Conservation (phyloP, 2,888 invertebrate species). For the Agrochola lota region DNA sequence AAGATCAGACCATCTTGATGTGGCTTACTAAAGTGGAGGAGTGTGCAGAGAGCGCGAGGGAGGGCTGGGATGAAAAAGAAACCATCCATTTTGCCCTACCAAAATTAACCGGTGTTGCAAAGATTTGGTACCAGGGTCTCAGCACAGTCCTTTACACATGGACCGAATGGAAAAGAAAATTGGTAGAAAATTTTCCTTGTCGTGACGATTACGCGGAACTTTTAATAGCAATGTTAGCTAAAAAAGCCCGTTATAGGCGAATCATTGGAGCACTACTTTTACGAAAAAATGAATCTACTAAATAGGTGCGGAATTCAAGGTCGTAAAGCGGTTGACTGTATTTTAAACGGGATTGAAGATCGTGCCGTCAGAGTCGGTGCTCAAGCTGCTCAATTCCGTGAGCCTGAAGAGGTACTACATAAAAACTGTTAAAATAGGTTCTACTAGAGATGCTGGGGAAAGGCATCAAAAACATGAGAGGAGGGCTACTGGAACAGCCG, state of each 20-base stretch:
- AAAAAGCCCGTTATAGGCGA: constrained; percentile 1
- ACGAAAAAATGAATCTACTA: background rate
- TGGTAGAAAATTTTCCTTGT: background rate
- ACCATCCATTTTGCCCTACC: background rate
- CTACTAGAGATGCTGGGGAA: no score
- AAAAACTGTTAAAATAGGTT: no score
- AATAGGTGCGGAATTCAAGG: constrained; percentile 1
- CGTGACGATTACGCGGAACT: constrained; percentile 3
- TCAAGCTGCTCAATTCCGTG: no score
- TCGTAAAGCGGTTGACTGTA: background rate
- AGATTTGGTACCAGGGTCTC: background rate
- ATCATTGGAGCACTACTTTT: constrained; percentile 1
- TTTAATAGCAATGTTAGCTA: constrained; percentile 5
- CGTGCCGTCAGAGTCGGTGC: no score
- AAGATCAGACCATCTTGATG: constrained; percentile 1
- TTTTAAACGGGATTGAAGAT: no score
- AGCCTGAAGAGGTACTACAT: no score
- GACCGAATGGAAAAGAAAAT: constrained; percentile 3
- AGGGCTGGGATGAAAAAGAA: no score
- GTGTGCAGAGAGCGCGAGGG: no score
- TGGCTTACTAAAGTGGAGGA: background rate
- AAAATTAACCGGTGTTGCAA: background rate
- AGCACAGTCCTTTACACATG: background rate
- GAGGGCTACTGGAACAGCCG: background rate
- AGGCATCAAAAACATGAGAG: no score